These are phyloP conservation scores for Sesamia nonagrioides DNA, from an alignment of 1,140 invertebrate species.

Conservation along the genomic window DNA sequence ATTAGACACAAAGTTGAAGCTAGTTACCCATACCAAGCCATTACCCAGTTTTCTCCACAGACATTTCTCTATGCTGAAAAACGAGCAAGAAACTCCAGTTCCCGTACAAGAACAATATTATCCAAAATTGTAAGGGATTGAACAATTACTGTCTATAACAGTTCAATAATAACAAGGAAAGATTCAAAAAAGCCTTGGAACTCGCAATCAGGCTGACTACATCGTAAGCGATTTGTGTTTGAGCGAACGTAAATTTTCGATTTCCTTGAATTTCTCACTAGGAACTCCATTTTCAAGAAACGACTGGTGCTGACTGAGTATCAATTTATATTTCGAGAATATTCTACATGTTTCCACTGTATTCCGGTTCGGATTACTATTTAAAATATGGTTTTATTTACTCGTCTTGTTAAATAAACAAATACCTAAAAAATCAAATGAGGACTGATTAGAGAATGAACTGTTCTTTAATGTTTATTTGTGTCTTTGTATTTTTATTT, in stretches of 20 bases:
- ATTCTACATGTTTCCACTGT: slow-evolving; percentile 14
- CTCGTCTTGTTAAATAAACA: too few relatives aligned
- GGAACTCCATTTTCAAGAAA: slow-evolving; percentile 29
- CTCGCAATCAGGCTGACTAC: slow-evolving; percentile 10
- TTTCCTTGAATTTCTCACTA: slow-evolving; percentile 34
- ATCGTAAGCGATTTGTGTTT: slow-evolving; percentile 35
- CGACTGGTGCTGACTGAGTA: slow-evolving; percentile 37
- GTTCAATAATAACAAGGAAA: neutral
- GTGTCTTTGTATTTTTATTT: too few relatives aligned
- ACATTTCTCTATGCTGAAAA: too few relatives aligned
- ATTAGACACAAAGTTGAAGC: too few relatives aligned
- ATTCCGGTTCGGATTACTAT: slow-evolving; percentile 9
- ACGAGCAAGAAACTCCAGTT: too few relatives aligned
- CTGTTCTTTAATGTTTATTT: too few relatives aligned
- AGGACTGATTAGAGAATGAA: too few relatives aligned
- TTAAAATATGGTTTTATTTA: neutral
- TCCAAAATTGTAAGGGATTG: too few relatives aligned
- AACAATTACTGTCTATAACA: neutral
- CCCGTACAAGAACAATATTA: too few relatives aligned
- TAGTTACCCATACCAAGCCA: too few relatives aligned
- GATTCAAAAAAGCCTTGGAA: neutral
- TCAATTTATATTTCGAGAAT: slow-evolving; percentile 29
- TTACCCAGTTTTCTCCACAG: too few relatives aligned
- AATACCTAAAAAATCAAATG: too few relatives aligned
- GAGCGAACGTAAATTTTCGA: slow-evolving; percentile 37